Base-by-base conservation (phyloP, 2,797 vertebrate species). In the Karalla daura region DNA sequence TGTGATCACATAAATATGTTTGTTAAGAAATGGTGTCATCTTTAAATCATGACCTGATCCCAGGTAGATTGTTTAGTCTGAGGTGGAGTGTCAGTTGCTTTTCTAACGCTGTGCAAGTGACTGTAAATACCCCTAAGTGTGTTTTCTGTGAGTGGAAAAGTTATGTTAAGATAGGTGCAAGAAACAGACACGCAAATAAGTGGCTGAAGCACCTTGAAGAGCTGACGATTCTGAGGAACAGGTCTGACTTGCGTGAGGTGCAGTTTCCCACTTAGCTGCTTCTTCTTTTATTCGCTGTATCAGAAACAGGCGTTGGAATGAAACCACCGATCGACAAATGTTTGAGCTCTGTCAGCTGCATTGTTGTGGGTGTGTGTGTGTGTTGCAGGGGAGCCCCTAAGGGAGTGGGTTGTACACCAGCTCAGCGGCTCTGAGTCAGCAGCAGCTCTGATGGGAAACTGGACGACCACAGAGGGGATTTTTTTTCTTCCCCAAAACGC, bases 371-470 rank as follows among this genome's bases (percentile, higher is more conserved):
- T 68, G 54, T 59, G 17, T 63, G 54, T 28, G 23, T 53, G 18
- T 25, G 37, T 25, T 30, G 52, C 3, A 44, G 73, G 74, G 69
- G 28, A 51, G 40, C 28, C 41, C 72, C 68, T 21, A 0, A 18
- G n/a, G 15, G 33, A 65, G 15, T 1, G 15, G 15, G 28, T 2
- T 40, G n/a, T 46, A 25, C 51, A 55, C 61, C n/a, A 45, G 7
- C 39, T 35, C 45, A 8, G 27, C 21, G 2, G 18, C 27, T 7
- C n/a, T 70, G 79, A 69, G 37, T 76, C 58, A 75, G 76, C 53
- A 58, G 58, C 39, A 45, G 25, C 56, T 0, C n/a, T 61, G 33
- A 59, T 21, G 72, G 71, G 50, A 76, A 80, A 60, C 13, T 15
- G 18, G 12, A 0, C 1, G 4, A 25, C 4, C 44, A 50, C 10